Evolutionary conservation across 2,888 invertebrate genomes (phyloP).

Genomic region (Ctenicera cuprea): DNA sequence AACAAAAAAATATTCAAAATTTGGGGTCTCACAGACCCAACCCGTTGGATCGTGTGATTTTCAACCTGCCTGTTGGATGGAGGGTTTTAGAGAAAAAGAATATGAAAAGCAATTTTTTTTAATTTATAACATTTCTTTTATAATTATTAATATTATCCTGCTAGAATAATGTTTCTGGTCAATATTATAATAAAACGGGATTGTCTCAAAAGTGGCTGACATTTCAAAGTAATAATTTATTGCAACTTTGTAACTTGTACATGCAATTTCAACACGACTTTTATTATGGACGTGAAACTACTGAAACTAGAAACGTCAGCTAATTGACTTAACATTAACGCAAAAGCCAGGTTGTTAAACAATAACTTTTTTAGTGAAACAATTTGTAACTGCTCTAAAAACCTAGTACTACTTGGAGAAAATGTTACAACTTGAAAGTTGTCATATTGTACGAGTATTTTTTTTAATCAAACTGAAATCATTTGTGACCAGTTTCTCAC

Average conservation of each 20-base stretch:
- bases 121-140: no score
- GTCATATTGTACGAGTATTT: neutral
- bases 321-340: slow-evolving; percentile 14
- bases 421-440: neutral
- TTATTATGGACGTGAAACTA: slow-evolving; percentile 18
- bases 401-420: neutral
- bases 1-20: no score
- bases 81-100: no score
- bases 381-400: neutral
- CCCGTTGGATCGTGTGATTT: no score
- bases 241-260: neutral
- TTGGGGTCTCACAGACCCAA: no score
- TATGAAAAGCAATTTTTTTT: no score
- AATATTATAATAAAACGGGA: neutral
- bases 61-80: no score
- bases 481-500: neutral
- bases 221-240: slow-evolving; percentile 4
- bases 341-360: slow-evolving; percentile 6
- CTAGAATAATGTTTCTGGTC: no score
- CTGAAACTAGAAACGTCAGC: neutral
- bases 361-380: slow-evolving; percentile 9
- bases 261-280: slow-evolving; percentile 10
- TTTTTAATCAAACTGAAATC: no score
- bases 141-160: no score
- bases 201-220: slow-evolving; percentile 10